Base-by-base conservation (phyloP, 2,888 invertebrate genomes). In the Lochmaea capreae region DNA sequence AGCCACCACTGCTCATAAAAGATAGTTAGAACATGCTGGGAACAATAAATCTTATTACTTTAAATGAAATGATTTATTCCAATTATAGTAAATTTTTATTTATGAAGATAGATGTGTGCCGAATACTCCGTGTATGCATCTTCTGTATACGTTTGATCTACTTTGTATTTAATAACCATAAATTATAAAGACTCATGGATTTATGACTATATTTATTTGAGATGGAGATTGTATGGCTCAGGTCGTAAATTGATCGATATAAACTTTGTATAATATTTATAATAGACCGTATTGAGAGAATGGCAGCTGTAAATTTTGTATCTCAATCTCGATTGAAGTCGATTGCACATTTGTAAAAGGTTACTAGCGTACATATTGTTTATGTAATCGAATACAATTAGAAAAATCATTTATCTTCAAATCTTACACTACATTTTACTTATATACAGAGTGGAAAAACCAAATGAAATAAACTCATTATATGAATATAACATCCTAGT, bases 41-140 rank as follows among this genome's bases (percentile, higher is more conserved):
- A 66, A 72, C 70, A 70, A 74, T 70, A 70, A 74, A 76, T 71
- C 70, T 70, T 76, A 77, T 79, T 77, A 75, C 75, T 80, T 78
- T 81, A 78, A 79, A 81, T 81, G 76, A 76, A 81, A 79, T 80
- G 81, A 81, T 81, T 81, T 80, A 81, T 81, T 75, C 75, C 80
- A 79, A 79, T 81, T 79, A 81, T 78, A 79, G 72, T 80, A 79
- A 81, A 80, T 79, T 78, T 33, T 77, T 71, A 75, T 79, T 80
- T 78, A 76, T 76, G 77, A 79, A 78, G 79, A 80, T 76, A 75
- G 80, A 77, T 65, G 70, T 52, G 52, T 74, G 58, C 71, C 71
- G 71, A 76, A 72, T 70, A 76, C 71, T 74, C 14, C 33, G 14
- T 76, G 67, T 76, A 73, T 74, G 49, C 16, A 71, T 74, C 61